Conservation (phyloP, 2,888 invertebrate genomes). For the Pilophorus perplexus region DNA sequence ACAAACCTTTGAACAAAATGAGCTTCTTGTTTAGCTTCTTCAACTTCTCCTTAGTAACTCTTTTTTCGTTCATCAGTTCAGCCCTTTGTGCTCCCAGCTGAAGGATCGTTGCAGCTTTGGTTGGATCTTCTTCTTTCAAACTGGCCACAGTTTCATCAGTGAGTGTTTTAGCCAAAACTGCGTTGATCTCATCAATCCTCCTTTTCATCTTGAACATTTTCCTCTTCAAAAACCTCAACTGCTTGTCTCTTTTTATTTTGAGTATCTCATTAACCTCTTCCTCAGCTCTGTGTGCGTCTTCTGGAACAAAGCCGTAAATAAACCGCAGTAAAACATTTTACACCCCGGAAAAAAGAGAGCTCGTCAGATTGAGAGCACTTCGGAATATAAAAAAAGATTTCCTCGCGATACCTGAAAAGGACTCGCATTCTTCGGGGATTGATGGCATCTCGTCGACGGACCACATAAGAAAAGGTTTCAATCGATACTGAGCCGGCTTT, state of each 20-base stretch:
- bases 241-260: neutral
- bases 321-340: neutral
- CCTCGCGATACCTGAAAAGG: neutral
- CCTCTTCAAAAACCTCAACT: neutral
- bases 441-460: conserved; percentile 21
- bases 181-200: neutral
- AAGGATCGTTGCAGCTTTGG: neutral
- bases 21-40: conserved; percentile 1
- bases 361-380: too few relatives aligned
- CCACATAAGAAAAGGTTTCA: conserved; percentile 23
- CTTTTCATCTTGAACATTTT: conserved; percentile 7
- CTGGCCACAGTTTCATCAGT: neutral
- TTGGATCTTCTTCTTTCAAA: neutral
- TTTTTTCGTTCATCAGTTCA: neutral
- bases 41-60: neutral
- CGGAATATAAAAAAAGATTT: neutral
- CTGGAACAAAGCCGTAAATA: neutral
- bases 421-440: conserved; percentile 22
- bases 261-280: neutral
- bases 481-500: conserved; percentile 19
- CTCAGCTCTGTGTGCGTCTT: neutral
- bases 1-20: neutral
- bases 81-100: neutral
- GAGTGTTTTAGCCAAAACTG: neutral
- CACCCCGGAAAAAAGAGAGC: neutral